Percentiles rank a stretch among this genome's conserved stretches.
Evolutionary conservation across 1,140 invertebrate genomes (phyloP).

Genomic region (Oreohelix idahoensis): DNA sequence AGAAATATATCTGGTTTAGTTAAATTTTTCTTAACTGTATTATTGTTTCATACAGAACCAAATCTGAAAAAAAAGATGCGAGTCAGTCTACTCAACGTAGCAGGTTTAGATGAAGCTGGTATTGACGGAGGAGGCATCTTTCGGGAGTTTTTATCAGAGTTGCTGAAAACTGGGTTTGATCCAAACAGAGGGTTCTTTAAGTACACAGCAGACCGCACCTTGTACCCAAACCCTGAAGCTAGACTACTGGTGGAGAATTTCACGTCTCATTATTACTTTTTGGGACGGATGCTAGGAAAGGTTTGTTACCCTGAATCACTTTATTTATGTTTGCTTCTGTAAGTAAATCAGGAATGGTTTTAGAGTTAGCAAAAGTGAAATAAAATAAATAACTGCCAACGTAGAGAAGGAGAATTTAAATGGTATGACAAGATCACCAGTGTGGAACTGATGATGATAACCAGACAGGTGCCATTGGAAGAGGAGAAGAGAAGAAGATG

Average conservation of each 20-base stretch:
- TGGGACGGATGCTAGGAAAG: slow-evolving; percentile 95
- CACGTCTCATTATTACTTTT: slow-evolving; percentile 93
- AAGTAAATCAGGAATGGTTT: too few relatives aligned
- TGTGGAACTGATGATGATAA: too few relatives aligned
- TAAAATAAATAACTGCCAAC: too few relatives aligned
- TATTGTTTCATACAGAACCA: slow-evolving; percentile 78
- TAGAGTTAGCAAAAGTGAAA: too few relatives aligned
- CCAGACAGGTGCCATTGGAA: too few relatives aligned
- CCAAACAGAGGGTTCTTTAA: slow-evolving; percentile 96
- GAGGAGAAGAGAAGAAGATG: too few relatives aligned
- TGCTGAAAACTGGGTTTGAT: slow-evolving; percentile 95
- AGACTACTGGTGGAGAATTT: slow-evolving; percentile 87
- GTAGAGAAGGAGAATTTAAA: too few relatives aligned
- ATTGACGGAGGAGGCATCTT: slow-evolving; percentile 94
- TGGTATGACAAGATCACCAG: too few relatives aligned
- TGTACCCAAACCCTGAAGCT: slow-evolving; percentile 96
- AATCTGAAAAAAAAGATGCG: slow-evolving; percentile 88
- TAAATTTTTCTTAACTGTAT: too few relatives aligned
- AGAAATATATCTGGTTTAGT: too few relatives aligned
- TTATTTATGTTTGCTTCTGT: too few relatives aligned
- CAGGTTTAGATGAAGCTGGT: slow-evolving; percentile 91
- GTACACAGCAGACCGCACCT: slow-evolving; percentile 90
- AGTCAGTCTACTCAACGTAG: slow-evolving; percentile 90
- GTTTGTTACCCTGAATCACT: slow-evolving; percentile 69
- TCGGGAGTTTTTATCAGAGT: slow-evolving; percentile 79